These are phyloP conservation scores for Albula goreensis DNA, from an alignment of 2,113 vertebrate species.

Conservation along the genomic window DNA sequence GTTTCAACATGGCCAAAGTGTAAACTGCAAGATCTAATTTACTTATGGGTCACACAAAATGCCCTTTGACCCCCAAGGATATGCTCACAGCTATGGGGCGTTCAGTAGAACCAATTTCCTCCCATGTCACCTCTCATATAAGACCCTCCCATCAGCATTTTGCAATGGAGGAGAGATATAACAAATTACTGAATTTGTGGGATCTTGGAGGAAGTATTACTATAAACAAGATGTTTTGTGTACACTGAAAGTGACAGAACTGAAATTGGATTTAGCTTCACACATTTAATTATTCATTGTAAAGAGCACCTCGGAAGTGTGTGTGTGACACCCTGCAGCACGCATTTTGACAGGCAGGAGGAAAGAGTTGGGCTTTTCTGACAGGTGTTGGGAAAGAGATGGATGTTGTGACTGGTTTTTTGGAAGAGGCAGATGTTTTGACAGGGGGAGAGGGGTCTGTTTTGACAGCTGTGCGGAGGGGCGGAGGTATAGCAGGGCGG, in stretches of 20 bases:
- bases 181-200: background rate
- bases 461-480: slow-evolving; percentile 1
- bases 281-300: background rate
- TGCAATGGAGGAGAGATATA: background rate
- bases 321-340: background rate
- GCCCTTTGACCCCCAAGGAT: background rate
- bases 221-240: background rate
- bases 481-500: background rate
- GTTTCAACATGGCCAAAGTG: background rate
- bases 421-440: background rate
- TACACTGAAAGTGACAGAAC: background rate
- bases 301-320: background rate
- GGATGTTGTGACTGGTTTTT: background rate
- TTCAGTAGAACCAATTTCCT: background rate
- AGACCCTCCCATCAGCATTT: background rate
- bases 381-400: background rate
- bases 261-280: background rate
- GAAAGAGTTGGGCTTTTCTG: background rate
- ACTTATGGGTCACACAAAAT: background rate
- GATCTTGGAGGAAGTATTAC: background rate
- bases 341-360: background rate
- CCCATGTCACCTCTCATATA: background rate
- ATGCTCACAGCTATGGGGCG: background rate
- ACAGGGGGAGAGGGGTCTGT: background rate
- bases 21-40: background rate